phyloP scores from a whole-genome alignment of 2,888 invertebrate genomes.

The Diaphora mendica region DNA sequence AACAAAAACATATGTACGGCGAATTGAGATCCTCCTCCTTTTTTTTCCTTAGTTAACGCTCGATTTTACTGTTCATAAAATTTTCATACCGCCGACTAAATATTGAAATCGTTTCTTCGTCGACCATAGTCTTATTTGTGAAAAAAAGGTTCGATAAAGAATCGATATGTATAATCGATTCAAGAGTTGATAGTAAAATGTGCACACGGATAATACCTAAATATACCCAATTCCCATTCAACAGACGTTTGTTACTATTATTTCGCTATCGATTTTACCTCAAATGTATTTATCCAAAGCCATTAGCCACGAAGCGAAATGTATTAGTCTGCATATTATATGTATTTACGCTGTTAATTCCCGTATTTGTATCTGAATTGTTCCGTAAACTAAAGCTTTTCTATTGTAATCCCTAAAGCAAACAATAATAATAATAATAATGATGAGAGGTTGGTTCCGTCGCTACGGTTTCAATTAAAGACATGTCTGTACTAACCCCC shows the following conservation, averaged over 20 bases:
- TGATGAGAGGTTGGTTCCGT: background rate
- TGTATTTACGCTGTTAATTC: background rate
- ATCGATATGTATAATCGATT: background rate
- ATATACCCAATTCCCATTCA: background rate
- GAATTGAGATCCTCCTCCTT: too few species aligned
- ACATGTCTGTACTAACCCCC: too few species aligned
- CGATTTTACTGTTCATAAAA: too few species aligned
- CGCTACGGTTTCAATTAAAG: too few species aligned
- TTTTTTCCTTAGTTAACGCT: too few species aligned
- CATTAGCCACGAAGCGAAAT: background rate
- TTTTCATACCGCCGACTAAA: too few species aligned
- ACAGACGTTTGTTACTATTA: background rate
- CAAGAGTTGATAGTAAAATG: background rate
- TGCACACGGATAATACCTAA: background rate
- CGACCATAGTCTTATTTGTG: too few species aligned
- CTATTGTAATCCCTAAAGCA: background rate
- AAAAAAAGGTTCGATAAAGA: too few species aligned
- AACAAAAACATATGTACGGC: too few species aligned
- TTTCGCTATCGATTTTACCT: background rate
- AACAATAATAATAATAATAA: conserved; percentile 1
- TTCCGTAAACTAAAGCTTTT: background rate
- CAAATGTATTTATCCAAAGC: background rate
- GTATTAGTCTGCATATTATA: background rate
- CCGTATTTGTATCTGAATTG: background rate
- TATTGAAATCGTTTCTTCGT: too few species aligned